Percentiles rank a stretch among this genome's conserved stretches.
These are phyloP conservation scores for Drosophila orosa DNA, from an alignment of 1,140 invertebrate species.

Conservation along the genomic window DNA sequence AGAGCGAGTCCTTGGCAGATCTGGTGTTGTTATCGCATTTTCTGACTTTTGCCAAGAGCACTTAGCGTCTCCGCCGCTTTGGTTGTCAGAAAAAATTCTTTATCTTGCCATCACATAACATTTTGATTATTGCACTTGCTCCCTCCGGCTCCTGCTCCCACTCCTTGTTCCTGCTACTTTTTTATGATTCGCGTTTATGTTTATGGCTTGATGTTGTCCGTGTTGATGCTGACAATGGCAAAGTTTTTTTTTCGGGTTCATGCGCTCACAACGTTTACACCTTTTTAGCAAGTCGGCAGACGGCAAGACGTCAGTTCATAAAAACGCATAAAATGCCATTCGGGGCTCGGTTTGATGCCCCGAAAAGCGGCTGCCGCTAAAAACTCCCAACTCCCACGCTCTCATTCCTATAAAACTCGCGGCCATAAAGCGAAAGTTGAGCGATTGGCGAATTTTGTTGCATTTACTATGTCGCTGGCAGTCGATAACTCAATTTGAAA, in stretches of 20 bases:
- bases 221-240: constrained; percentile 22
- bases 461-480: constrained; percentile 17
- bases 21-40: constrained; percentile 13
- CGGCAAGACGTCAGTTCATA: constrained; percentile 55
- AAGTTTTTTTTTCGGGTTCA: constrained; percentile 23
- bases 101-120: constrained; percentile 69
- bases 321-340: constrained; percentile 35
- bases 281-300: constrained; percentile 35
- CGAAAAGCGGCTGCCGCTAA: constrained; percentile 6
- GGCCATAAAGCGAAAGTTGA: constrained; percentile 27
- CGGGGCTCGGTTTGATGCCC: constrained; percentile 1
- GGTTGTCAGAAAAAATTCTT: constrained; percentile 38
- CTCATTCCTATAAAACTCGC: neutral
- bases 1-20: neutral
- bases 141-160: neutral
- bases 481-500: constrained; percentile 20
- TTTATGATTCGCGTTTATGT: constrained; percentile 60
- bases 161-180: constrained; percentile 1
- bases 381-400: neutral
- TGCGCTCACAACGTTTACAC: constrained; percentile 58
- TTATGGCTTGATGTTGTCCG: constrained; percentile 48
- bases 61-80: constrained; percentile 10
- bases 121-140: constrained; percentile 59
- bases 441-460: constrained; percentile 27
- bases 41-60: constrained; percentile 26